Base-by-base conservation (phyloP, 2,888 invertebrate genomes). In the Anthoptus insignis region DNA sequence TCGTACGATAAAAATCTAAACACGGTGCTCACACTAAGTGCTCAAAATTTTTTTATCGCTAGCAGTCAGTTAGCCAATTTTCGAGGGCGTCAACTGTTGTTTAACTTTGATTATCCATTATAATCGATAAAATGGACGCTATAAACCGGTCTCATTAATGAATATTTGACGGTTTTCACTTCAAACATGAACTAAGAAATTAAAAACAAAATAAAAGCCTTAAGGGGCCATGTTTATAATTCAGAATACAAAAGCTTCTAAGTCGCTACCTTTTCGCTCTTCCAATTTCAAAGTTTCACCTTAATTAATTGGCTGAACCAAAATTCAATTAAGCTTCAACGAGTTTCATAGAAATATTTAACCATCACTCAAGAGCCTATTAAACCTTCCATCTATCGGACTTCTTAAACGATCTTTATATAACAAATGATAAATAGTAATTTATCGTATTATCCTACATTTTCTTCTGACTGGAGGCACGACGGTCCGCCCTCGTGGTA, bases 261-360 rank as follows among this genome's bases (percentile, higher is more conserved):
- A 22, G 45, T 45, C 11, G 21, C 22, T 45, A 22, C 45, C 42
- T 34, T 47, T 47, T 47, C 47, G 47, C 47, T 42, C 16, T 42
- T 42, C 39, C 49, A 64, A 57, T 57, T 64, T 64, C 27, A 21
- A 24, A 57, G 39, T 52, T 64, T 52, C 32, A 63, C 57, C 39
- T 42, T 64, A 64, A 64, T 64, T 64, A 64, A 64, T 52, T 58
- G 57, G 57, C 7, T 19, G 42, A 64, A 64, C 57, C 50, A 64
- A 64, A 64, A 57, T 64, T 64, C 64, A 64, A 63, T 64, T 64
- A 63, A 32, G 29, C 6, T 9, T 50, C 57, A 50, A 57, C 50
- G 42, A 50, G 39, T 64, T 50, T 37, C 37, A 64, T 57, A 64
- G 64, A 57, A 57, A 64, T 57, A 57, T 57, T 42, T 42, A 64